phyloP scores from a whole-genome alignment of 1,140 invertebrate genomes.

The Drosophila ogumai region DNA sequence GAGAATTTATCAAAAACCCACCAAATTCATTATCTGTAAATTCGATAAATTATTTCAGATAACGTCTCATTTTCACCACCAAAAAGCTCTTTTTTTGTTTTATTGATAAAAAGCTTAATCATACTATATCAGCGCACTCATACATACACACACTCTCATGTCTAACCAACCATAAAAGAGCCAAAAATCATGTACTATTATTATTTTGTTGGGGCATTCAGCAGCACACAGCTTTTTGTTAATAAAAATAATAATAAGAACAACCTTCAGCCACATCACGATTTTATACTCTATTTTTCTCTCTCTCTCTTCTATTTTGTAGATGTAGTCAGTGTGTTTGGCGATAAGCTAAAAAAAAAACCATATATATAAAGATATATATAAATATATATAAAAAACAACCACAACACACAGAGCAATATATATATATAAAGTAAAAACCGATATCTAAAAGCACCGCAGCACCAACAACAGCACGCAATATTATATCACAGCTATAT shows the following conservation, averaged over 20 bases:
- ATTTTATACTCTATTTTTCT: constrained; percentile 64
- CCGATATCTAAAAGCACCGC: constrained; percentile 75
- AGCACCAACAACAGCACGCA: constrained; percentile 73
- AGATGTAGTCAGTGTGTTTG: constrained; percentile 92
- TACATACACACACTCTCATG: constrained; percentile 16
- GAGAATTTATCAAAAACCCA: not conserved
- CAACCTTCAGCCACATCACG: constrained; percentile 64
- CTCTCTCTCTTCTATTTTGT: constrained; percentile 87
- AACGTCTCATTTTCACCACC: constrained; percentile 7
- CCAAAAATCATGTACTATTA: constrained; percentile 13
- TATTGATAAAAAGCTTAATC: constrained; percentile 33
- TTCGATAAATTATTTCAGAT: constrained; percentile 21
- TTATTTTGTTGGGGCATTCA: constrained; percentile 22
- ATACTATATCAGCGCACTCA: constrained; percentile 25
- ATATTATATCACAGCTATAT: constrained; percentile 66
- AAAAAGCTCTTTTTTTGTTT: constrained; percentile 13
- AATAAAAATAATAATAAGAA: constrained; percentile 34
- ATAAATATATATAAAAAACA: constrained; percentile 41
- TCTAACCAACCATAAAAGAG: constrained; percentile 47
- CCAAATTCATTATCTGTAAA: constrained; percentile 4
- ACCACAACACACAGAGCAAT: constrained; percentile 59
- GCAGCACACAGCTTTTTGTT: constrained; percentile 41
- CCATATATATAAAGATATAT: constrained; percentile 61
- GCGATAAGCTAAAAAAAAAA: constrained; percentile 87
- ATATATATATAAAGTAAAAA: constrained; percentile 51